These are phyloP conservation scores for Bostrychus sinensis DNA, from an alignment of 2,113 vertebrate species.

Conservation along the genomic window DNA sequence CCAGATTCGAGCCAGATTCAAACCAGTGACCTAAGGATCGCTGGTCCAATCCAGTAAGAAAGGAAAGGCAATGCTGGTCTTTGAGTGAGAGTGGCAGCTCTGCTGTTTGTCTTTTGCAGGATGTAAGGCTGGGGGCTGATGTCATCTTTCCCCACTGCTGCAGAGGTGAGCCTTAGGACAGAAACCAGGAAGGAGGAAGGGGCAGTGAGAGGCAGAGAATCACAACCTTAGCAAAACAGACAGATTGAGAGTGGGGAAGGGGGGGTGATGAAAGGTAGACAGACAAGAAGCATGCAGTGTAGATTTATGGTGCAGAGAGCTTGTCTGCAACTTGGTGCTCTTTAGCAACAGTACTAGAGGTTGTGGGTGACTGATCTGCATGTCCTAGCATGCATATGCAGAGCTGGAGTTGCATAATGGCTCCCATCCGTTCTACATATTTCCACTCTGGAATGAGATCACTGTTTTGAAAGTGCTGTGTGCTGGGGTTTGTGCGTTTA, in stretches of 20 bases:
- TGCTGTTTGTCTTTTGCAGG: constrained; percentile 62
- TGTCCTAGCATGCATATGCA: constrained; percentile 60
- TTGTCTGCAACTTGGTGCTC: constrained; percentile 43
- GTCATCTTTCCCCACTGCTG: constrained; percentile 70
- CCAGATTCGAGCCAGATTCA: too few relatives aligned
- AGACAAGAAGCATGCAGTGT: constrained; percentile 44
- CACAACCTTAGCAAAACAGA: constrained; percentile 21
- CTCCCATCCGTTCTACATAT: constrained; percentile 62
- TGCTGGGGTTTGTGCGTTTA: constrained; percentile 18
- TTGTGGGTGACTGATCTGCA: constrained; percentile 49
- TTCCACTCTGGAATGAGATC: constrained; percentile 71
- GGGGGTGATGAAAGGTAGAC: constrained; percentile 53
- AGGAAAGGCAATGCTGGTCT: too few relatives aligned
- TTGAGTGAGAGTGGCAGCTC: constrained; percentile 19
- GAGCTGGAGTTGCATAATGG: constrained; percentile 67
- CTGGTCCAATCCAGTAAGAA: too few relatives aligned
- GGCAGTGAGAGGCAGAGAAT: constrained; percentile 32
- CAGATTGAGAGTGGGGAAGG: constrained; percentile 42
- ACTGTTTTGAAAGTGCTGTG: constrained; percentile 37
- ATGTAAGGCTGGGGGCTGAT: constrained; percentile 69
- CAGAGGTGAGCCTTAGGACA: constrained; percentile 73
- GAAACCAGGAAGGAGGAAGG: constrained; percentile 52
- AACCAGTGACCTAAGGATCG: too few relatives aligned
- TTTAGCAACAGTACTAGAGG: constrained; percentile 17
- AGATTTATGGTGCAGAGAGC: constrained; percentile 46